Conservation (phyloP, 2,113 vertebrate genomes). For the Tricholaema leucomelas region DNA sequence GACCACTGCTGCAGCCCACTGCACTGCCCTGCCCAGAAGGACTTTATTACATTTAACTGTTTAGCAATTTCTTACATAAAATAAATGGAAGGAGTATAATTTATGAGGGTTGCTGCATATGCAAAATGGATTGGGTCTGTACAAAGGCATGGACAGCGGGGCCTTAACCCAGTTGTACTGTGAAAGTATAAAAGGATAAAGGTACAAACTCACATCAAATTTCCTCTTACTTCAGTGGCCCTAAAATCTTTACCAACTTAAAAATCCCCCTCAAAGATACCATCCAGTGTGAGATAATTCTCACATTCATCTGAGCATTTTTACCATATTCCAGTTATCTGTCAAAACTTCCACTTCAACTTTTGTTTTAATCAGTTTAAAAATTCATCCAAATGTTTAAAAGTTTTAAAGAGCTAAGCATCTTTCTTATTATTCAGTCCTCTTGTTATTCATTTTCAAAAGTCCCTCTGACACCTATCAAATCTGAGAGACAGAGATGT, state of each 20-base stretch:
- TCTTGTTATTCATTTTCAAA: conserved; percentile 60
- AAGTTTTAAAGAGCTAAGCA: conserved; percentile 38
- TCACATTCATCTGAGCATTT: not conserved
- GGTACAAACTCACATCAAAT: not conserved
- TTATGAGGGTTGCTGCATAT: not conserved
- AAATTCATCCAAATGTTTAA: conserved; percentile 48
- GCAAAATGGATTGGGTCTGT: not conserved
- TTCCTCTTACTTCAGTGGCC: not conserved
- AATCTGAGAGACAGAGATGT: conserved; percentile 61
- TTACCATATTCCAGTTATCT: conserved; percentile 3
- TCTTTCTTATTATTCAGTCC: conserved; percentile 47
- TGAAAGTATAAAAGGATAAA: not conserved
- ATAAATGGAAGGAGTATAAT: not conserved
- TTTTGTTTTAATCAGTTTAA: conserved; percentile 54
- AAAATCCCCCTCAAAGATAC: not conserved
- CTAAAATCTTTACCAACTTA: not conserved
- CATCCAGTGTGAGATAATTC: not conserved
- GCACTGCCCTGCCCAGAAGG: not conserved
- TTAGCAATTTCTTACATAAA: not conserved
- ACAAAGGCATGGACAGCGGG: rapidly evolving
- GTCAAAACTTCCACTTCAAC: conserved; percentile 48
- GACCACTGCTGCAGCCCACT: not conserved
- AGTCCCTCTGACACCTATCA: conserved; percentile 65
- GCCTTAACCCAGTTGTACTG: not conserved
- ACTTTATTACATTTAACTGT: not conserved